phyloP scores from a whole-genome alignment of 2,888 invertebrate genomes.

The Lucinisca nassula region DNA sequence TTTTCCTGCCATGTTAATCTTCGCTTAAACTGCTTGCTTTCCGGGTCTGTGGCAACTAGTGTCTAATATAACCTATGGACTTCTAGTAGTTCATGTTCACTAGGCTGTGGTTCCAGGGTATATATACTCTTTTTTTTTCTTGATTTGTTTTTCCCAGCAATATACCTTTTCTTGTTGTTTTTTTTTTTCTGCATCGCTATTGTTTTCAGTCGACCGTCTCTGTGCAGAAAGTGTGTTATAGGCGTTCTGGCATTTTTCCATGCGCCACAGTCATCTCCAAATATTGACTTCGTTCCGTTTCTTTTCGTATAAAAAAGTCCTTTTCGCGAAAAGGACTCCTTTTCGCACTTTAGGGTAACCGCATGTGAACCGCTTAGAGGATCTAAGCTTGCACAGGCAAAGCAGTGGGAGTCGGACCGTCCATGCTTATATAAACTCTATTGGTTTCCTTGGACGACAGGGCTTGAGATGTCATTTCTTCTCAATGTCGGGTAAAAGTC shows the following conservation, averaged over 20 bases:
- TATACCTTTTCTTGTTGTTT: neutral
- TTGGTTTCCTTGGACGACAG: too few species aligned
- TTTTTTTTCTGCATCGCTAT: neutral
- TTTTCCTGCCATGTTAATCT: neutral
- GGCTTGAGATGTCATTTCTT: too few species aligned
- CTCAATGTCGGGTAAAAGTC: too few species aligned
- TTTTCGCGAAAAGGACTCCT: too few species aligned
- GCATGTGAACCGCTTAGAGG: too few species aligned
- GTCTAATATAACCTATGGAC: neutral
- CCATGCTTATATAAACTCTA: too few species aligned
- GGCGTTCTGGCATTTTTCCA: constrained; percentile 16
- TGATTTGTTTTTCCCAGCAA: neutral
- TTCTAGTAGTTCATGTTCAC: neutral
- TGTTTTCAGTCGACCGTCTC: neutral
- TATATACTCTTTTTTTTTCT: neutral
- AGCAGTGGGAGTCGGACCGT: neutral
- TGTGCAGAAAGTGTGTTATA: neutral
- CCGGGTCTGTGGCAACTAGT: too few species aligned
- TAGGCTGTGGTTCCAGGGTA: neutral
- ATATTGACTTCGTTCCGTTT: neutral
- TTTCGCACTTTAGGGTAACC: too few species aligned
- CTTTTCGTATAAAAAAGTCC: neutral
- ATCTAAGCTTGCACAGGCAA: too few species aligned
- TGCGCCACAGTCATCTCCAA: constrained; percentile 39
- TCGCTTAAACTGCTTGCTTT: too few species aligned